Base-by-base conservation (phyloP, 2,888 invertebrate genomes). In the Drosophila siamana region DNA sequence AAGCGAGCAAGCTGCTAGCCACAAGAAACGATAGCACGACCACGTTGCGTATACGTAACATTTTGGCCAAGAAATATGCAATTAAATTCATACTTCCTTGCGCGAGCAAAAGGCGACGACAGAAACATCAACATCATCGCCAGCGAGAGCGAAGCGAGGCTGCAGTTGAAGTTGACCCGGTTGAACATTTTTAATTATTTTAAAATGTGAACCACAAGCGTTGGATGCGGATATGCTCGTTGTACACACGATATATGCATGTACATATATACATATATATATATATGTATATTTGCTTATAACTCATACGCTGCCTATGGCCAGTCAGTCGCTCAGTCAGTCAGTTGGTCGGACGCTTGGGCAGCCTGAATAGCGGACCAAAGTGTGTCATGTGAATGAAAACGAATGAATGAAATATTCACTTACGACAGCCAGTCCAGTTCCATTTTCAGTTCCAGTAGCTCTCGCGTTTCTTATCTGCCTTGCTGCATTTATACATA, bases 331-430 rank as follows among this genome's bases (percentile, higher is more conserved):
- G 11, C 16, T 43, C 30, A 5, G 51, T 2, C 28, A n/a, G 41
- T 7, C 6, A 26, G 26, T 26, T 6, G 26, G 26, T 26, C 6
- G 6, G 26, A 24, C 50, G 13, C 59, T 72, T 69, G 50, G 54
- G 73, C 69, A 61, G 83, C 79, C 80, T 83, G 81, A 86, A 74
- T 59, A 67, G 63, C 74, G 56, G 65, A 54, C 13, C 2, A 43
- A 54, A 54, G 43, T 55, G 52, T 65, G 69, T 75, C 70, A 71
- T 66, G 70, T 77, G 86, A 81, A 80, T 83, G 70, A 76, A 81
- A 78, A 69, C 66, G 77, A 79, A 83, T 86, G 81, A 84, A 81
- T 86, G 81, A 79, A 70, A 81, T 81, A 83, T 86, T 79, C 81
- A 81, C 84, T 83, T 83, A 74, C 69, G 46, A 30, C 44, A 36